Evolutionary conservation across 2,113 vertebrate genomes (phyloP).

Genomic region (Siniperca knerii): DNA sequence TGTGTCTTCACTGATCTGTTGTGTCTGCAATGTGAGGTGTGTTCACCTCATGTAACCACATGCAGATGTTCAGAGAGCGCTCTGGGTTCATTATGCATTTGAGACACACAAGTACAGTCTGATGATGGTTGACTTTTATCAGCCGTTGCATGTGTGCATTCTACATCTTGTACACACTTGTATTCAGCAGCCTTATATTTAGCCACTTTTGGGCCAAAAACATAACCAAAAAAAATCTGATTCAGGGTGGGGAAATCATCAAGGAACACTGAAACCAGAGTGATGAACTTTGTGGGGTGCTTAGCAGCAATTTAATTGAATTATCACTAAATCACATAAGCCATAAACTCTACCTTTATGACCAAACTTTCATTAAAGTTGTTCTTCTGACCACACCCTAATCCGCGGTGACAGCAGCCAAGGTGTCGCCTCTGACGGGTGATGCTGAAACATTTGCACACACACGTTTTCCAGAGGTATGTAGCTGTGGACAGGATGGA

Average conservation of each 20-base stretch:
- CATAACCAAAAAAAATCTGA: not conserved
- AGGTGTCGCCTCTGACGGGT: not conserved
- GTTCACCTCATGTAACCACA: constrained; percentile 2
- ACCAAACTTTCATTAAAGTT: not conserved
- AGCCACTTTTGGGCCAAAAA: no score
- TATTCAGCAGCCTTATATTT: not conserved
- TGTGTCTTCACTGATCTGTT: not conserved
- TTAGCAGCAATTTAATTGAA: not conserved
- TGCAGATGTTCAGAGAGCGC: not conserved
- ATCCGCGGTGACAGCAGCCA: no score
- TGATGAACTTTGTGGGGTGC: not conserved
- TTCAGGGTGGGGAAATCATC: not conserved
- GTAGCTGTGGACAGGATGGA: not conserved
- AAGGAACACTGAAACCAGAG: not conserved
- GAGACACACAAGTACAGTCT: not conserved
- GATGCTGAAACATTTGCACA: no score
- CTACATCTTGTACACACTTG: no score
- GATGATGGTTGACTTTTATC: not conserved
- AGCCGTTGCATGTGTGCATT: no score
- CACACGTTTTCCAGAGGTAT: not conserved
- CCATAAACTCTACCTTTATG: not conserved
- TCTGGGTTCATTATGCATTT: not conserved
- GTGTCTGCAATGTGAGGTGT: not conserved
- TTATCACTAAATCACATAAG: not conserved
- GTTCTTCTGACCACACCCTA: not conserved